These are phyloP conservation scores for Crotophaga sulcirostris DNA, from an alignment of 2,113 vertebrate species.

Conservation along the genomic window DNA sequence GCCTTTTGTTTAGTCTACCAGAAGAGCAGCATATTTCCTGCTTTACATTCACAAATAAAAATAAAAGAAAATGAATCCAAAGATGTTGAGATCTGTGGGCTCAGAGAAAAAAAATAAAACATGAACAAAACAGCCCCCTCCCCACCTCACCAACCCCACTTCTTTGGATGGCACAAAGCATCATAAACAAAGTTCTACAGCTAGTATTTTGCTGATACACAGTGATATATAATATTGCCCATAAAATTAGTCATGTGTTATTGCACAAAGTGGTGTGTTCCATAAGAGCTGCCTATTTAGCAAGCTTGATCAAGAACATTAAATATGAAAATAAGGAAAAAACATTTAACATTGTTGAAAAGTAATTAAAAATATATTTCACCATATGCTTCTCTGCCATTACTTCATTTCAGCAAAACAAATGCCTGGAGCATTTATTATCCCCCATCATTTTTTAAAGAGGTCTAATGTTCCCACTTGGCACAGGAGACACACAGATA, in stretches of 20 bases:
- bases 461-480: slow-evolving; percentile 71
- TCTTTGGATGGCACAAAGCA: slow-evolving; percentile 32
- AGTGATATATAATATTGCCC: slow-evolving; percentile 50
- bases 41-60: slow-evolving; percentile 30
- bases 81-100: background rate
- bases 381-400: slow-evolving; percentile 74
- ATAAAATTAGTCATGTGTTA: slow-evolving; percentile 75
- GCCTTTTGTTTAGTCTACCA: slow-evolving; percentile 43
- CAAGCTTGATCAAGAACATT: slow-evolving; percentile 74
- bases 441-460: slow-evolving; percentile 75
- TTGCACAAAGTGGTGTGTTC: slow-evolving; percentile 65
- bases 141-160: background rate
- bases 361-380: slow-evolving; percentile 84
- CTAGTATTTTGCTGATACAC: slow-evolving; percentile 38
- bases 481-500: slow-evolving; percentile 59
- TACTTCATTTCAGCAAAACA: slow-evolving; percentile 74
- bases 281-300: slow-evolving; percentile 58
- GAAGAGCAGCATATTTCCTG: slow-evolving; percentile 43
- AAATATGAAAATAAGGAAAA: slow-evolving; percentile 77
- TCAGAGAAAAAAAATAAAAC: background rate
- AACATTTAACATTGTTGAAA: slow-evolving; percentile 78
- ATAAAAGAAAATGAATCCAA: background rate
- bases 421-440: slow-evolving; percentile 77
- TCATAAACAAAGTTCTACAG: slow-evolving; percentile 59
- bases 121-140: background rate